A percentile compares a stretch with the other conserved stretches of the same genome.
phyloP scores from a whole-genome alignment of 1,140 invertebrate species.

The Zelostemma sp. region DNA sequence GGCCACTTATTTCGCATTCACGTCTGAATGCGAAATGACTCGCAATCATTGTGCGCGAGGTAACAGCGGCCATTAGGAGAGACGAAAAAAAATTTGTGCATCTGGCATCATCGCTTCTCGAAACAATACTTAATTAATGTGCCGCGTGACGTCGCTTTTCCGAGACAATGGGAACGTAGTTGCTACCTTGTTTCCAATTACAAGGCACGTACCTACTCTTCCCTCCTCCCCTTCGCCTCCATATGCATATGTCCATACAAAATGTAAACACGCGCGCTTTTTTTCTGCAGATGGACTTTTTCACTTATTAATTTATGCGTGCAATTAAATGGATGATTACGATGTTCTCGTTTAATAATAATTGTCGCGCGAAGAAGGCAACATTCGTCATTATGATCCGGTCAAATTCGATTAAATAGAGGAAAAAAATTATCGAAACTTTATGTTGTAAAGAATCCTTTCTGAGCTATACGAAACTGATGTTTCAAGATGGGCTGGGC shows the following conservation, averaged over 20 bases:
- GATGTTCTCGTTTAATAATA: no score
- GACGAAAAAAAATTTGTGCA: constrained; percentile 22
- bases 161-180: constrained; percentile 23
- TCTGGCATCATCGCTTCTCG: constrained; percentile 32
- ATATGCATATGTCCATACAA: background rate
- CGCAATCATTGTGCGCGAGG: constrained; percentile 8
- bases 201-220: constrained; percentile 14
- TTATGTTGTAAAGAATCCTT: no score
- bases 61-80: constrained; percentile 8
- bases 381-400: no score
- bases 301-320: background rate
- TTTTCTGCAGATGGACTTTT: background rate
- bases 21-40: constrained; percentile 7
- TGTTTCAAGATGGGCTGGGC: no score
- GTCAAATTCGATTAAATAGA: no score
- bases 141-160: constrained; percentile 20
- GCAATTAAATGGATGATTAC: constrained; percentile 3
- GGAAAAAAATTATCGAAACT: background rate
- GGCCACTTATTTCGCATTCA: constrained; percentile 31
- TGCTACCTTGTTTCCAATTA: constrained; percentile 26
- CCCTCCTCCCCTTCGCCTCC: background rate
- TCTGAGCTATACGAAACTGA: no score
- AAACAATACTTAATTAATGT: constrained; percentile 43
- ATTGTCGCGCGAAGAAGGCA: no score
- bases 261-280: background rate